Base-by-base conservation (phyloP, 2,113 vertebrate genomes). In the Asarcornis scutulata region DNA sequence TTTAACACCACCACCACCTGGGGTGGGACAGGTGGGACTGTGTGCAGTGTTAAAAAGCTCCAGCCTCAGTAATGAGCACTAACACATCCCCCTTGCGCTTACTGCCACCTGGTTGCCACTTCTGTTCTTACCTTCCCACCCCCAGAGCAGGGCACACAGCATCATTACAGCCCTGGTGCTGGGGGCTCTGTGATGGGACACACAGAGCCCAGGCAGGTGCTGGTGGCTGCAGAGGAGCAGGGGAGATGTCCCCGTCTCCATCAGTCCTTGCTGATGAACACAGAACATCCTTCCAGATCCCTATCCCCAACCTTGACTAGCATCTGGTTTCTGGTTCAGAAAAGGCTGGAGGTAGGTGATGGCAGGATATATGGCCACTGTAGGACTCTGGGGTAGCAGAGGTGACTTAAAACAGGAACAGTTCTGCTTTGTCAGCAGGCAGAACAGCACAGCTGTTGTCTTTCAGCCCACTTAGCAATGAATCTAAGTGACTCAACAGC, bases 291-390 rank as follows among this genome's bases (percentile, higher is more conserved):
- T 58, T 11, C 46, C 78, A 4, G 0, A 6, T 50, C 32, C 32
- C 44, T 15, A 32, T 31, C 59, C 53, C n/a, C 26, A 6, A 4
- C 50, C 34, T 46, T 1, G 0, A 11, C 2, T 11, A 2, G 17
- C 23, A 5, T 21, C 46, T 13, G 50, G 13, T 44, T 25, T 31
- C 10, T 26, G 60, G n/a, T 2, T 48, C 22, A 9, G 52, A 7
- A 22, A 34, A 22, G 21, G n/a, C 8, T 20, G 52, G 16, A 15
- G 17, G 18, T 7, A 29, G 27, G 38, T 26, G 22, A 59, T 1
- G 16, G 16, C 10, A 17, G 86, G 7, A 15, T 32, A 5, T 42
- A 2, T 12, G 44, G 67, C 4, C 2, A 1, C n/a, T 2, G 56
- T 1, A 26, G 60, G 84, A 8, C 22, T 13, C 42, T 1, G 12